Base-by-base conservation (phyloP, 2,113 vertebrate genomes). In the Malurus melanocephalus region DNA sequence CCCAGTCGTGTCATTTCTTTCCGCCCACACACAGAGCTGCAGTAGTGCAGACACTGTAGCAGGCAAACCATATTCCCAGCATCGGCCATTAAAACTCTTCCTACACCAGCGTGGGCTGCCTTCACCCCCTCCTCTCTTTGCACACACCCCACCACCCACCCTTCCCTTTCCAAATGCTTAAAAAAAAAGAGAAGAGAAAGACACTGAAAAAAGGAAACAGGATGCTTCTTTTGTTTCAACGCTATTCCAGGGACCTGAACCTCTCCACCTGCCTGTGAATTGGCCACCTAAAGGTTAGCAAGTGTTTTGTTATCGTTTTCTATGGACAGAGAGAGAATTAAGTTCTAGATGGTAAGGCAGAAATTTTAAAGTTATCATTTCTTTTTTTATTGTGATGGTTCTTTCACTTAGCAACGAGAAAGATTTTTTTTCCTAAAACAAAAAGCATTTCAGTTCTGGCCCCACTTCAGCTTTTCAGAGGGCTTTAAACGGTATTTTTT, bases 11-110 rank as follows among this genome's bases (percentile, higher is more conserved):
- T 96, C 96, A 97, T 97, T 98, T 96, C 97, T 93, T 87, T 96
- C 93, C 97, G 95, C 98, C 98, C 97, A 98, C 98, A 98, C 98
- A 96, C 97, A 85, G 90, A 96, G 96, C 97, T 97, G 97, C 97
- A 89, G 97, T 95, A 96, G 95, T 93, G 92, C 96, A 80, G 95
- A 97, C 93, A 96, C 95, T 92, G 83, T 92, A 88, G 96, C 96
- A 94, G 93, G 96, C 96, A 94, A 95, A 94, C 93, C 93, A 60
- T 81, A 87, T 95, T 96, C 61, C 97, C 94, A 87, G 95, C 95
- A 94, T 96, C 96, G 96, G 96, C 97, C 97, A 97, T 97, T 95
- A 96, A 94, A 95, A 96, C 97, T 95, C 96, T 97, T 95, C 95
- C 97, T 95, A 95, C 97, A 69, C 82, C 91, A 92, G 95, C 95